A percentile compares a stretch with the other conserved stretches of the same genome.
These are phyloP conservation scores for Diadema setosum DNA, from an alignment of 35 echinoderm and acorn worm species.

Conservation along the genomic window DNA sequence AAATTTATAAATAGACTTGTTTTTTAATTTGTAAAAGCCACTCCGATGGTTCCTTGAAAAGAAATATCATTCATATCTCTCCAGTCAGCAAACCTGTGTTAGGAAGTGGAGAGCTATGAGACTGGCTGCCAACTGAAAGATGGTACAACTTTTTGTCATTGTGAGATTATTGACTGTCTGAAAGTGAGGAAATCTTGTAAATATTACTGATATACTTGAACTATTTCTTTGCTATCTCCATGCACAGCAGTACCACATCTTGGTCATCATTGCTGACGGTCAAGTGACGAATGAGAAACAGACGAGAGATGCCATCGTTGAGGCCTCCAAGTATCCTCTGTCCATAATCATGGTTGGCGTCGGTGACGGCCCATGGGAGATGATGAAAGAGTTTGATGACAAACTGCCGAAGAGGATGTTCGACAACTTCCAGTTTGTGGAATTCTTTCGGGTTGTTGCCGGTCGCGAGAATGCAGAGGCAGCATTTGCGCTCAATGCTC, in stretches of 20 bases:
- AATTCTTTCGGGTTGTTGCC: slow-evolving; percentile 71
- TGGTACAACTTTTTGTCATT: too few relatives aligned
- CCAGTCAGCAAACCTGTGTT: too few relatives aligned
- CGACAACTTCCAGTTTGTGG: slow-evolving; percentile 98
- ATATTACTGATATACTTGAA: too few relatives aligned
- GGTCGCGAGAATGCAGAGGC: slow-evolving; percentile 46
- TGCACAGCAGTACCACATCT: slow-evolving; percentile 98
- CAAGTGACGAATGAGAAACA: slow-evolving; percentile 79
- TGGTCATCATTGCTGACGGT: slow-evolving; percentile 94
- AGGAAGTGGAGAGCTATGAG: too few relatives aligned
- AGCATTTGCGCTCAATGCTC: slow-evolving; percentile 76
- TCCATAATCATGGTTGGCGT: slow-evolving; percentile 99
- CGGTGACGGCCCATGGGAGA: slow-evolving; percentile 96
- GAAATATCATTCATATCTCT: too few relatives aligned
- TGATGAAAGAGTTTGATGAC: slow-evolving; percentile 93
- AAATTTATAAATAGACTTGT: too few relatives aligned
- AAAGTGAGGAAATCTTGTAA: too few relatives aligned
- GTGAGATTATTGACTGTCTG: too few relatives aligned
- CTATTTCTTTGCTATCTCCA: too few relatives aligned
- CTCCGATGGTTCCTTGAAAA: too few relatives aligned
- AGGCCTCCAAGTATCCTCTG: slow-evolving; percentile 75
- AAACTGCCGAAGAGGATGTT: slow-evolving; percentile 74
- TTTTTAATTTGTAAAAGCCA: too few relatives aligned
- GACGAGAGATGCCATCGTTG: slow-evolving; percentile 86
- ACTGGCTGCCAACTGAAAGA: too few relatives aligned